Evolutionary conservation across 2,797 vertebrate genomes (phyloP).

Genomic region (Petrocephalus schoutedeni): DNA sequence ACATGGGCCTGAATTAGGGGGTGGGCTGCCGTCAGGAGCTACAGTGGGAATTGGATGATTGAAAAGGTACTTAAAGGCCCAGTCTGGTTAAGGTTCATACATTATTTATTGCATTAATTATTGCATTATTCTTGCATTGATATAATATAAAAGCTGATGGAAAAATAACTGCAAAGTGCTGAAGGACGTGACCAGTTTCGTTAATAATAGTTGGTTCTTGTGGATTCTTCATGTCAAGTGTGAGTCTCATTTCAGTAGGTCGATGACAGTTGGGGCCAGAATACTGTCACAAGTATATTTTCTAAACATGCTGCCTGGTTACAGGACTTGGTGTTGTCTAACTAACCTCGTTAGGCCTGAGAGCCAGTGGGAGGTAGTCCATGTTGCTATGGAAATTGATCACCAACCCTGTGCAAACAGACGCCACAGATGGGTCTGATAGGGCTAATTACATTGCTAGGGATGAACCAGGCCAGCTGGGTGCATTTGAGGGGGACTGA

Average conservation of each 20-base stretch:
- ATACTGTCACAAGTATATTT: not conserved
- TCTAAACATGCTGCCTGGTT: not conserved
- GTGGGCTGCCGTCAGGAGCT: not conserved
- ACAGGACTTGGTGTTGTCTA: not conserved
- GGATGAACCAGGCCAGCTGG: not conserved
- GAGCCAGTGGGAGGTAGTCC: not conserved
- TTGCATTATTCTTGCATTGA: constrained; percentile 9
- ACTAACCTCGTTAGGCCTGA: not conserved
- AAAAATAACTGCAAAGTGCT: not conserved
- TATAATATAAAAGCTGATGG: not conserved
- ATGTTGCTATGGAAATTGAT: constrained; percentile 5
- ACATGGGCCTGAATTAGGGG: not conserved
- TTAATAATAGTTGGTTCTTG: not conserved
- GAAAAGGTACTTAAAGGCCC: not conserved
- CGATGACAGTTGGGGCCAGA: not conserved
- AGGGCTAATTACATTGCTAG: constrained; percentile 10
- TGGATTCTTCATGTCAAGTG: not conserved
- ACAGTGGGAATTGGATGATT: constrained; percentile 4
- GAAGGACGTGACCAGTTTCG: not conserved
- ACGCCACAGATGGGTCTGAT: not conserved
- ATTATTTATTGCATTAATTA: not conserved
- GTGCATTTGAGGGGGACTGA: not conserved
- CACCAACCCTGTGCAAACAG: not conserved
- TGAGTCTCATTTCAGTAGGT: not conserved
- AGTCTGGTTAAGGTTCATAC: not conserved